Conservation (phyloP, 1,140 invertebrate species). For the Drosophila melanica region DNA sequence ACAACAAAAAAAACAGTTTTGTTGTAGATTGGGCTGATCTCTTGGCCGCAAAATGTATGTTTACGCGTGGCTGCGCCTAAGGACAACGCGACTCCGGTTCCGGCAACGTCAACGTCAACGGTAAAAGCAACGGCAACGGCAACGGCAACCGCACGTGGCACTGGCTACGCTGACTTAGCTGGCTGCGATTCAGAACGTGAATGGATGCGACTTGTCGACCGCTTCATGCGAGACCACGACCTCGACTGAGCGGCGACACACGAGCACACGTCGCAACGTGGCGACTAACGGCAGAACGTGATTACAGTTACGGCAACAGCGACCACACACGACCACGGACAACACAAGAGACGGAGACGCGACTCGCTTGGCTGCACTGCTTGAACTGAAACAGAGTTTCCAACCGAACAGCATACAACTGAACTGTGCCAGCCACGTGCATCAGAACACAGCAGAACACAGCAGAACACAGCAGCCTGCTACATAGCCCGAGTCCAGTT, state of each 20-base stretch:
- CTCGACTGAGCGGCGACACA: conserved; percentile 56
- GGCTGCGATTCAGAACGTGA: conserved; percentile 5
- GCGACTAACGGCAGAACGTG: conserved; percentile 2
- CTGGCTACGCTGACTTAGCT: conserved; percentile 11
- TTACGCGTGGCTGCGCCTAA: conserved; percentile 23
- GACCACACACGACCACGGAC: conserved; percentile 25
- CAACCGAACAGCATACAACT: conserved; percentile 4
- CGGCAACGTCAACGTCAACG: not conserved
- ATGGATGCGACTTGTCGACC: conserved; percentile 44
- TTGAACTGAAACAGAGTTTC: conserved; percentile 30
- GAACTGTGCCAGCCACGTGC: not conserved
- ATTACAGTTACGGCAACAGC: conserved; percentile 9
- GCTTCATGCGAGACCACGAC: conserved; percentile 62
- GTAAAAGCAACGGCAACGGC: not conserved
- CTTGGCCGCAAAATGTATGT: conserved; percentile 15
- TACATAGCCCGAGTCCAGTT: conserved; percentile 5
- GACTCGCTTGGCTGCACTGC: conserved; percentile 44
- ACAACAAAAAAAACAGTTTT: conserved; percentile 11
- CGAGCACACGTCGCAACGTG: conserved; percentile 14
- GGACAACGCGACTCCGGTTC: conserved; percentile 6
- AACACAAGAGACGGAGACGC: conserved; percentile 20
- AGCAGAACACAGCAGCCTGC: conserved; percentile 11
- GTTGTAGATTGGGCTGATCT: conserved; percentile 9
- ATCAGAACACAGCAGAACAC: not conserved
- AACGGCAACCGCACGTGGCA: conserved; percentile 20